These are phyloP conservation scores for Conopomorpha cramerella DNA, from an alignment of 1,140 invertebrate species.

Conservation along the genomic window DNA sequence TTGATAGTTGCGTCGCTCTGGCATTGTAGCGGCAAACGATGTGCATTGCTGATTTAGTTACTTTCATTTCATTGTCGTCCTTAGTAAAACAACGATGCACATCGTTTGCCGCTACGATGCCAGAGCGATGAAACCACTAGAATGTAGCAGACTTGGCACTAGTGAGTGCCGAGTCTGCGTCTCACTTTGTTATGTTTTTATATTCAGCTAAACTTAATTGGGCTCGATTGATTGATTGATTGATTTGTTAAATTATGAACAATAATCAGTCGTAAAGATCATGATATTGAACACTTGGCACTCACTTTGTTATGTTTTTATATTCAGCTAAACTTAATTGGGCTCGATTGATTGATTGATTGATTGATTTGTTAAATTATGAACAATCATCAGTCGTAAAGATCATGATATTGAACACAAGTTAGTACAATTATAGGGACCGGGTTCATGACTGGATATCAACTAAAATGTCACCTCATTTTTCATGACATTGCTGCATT, in stretches of 20 bases:
- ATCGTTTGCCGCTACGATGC: no score
- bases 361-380: background rate
- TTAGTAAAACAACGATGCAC: no score
- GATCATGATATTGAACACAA: background rate
- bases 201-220: background rate
- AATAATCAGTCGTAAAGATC: background rate
- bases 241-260: background rate
- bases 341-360: background rate
- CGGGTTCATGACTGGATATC: no score
- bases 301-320: background rate
- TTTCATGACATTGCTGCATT: slow-evolving; percentile 50
- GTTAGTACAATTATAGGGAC: background rate
- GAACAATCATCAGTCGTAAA: background rate
- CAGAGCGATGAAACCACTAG: no score
- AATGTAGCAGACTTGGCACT: no score
- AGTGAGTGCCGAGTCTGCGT: no score
- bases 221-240: background rate
- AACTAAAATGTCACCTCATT: slow-evolving; percentile 39
- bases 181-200: background rate
- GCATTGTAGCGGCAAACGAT: no score
- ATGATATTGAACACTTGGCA: no score
- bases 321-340: background rate
- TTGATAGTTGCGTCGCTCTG: no score
- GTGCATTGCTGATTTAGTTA: no score
- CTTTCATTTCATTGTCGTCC: no score